Evolutionary conservation across 2,797 vertebrate genomes (phyloP).

Genomic region (Gymnoscopelus braueri): DNA sequence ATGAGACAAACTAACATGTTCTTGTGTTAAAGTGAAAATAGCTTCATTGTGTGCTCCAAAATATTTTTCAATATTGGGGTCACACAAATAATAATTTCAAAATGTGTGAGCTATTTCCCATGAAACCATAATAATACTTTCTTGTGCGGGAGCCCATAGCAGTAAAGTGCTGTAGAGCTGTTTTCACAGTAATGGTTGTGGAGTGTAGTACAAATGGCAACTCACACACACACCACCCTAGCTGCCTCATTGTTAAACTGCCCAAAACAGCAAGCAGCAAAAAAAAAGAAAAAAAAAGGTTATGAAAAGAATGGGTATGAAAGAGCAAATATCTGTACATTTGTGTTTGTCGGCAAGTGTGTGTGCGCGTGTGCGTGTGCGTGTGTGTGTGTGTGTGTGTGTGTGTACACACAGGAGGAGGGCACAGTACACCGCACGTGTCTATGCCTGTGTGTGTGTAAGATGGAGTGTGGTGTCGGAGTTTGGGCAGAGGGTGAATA

Average conservation of each 20-base stretch:
- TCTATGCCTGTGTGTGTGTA: constrained; percentile 52
- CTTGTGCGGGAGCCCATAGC: constrained; percentile 26
- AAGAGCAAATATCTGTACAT: constrained; percentile 75
- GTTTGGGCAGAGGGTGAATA: constrained; percentile 86
- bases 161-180: constrained; percentile 48
- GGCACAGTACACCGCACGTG: neutral
- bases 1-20: constrained; percentile 19
- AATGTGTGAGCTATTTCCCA: neutral
- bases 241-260: too few species aligned
- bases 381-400: constrained; percentile 43
- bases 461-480: constrained; percentile 83
- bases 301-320: constrained; percentile 65
- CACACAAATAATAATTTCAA: constrained; percentile 35
- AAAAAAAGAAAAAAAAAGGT: constrained; percentile 47
- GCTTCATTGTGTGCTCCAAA: constrained; percentile 33
- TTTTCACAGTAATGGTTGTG: constrained; percentile 31
- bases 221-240: too few species aligned
- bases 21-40: constrained; percentile 16
- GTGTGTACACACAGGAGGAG: constrained; percentile 16
- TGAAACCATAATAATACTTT: neutral
- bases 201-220: constrained; percentile 50
- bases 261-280: constrained; percentile 15
- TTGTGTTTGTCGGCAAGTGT: constrained; percentile 68
- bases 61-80: constrained; percentile 37
- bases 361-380: constrained; percentile 16